These are phyloP conservation scores for Drosophila malerkotliana DNA, from an alignment of 1,140 invertebrate species.

Conservation along the genomic window DNA sequence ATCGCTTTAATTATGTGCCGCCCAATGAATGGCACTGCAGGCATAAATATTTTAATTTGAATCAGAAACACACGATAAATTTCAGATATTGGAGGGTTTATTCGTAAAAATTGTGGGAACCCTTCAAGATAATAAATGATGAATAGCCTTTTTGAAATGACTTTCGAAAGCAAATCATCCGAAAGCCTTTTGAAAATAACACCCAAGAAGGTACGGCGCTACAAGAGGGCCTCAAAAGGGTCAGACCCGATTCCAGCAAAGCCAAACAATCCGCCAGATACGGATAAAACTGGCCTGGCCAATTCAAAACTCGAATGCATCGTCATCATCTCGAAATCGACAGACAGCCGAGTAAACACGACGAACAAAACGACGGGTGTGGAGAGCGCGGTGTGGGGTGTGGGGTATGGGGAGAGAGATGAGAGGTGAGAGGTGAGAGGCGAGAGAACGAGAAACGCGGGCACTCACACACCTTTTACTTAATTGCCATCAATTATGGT, in stretches of 20 bases:
- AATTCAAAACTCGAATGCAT: slow-evolving; percentile 53
- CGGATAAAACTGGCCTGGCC: slow-evolving; percentile 37
- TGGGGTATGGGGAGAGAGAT: not conserved
- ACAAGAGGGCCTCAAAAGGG: slow-evolving; percentile 30
- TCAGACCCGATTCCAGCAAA: slow-evolving; percentile 27
- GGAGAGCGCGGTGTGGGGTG: slow-evolving; percentile 1
- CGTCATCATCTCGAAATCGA: slow-evolving; percentile 41
- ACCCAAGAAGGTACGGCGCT: not conserved
- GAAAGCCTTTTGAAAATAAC: not conserved
- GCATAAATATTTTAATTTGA: too few relatives aligned
- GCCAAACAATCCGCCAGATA: slow-evolving; percentile 32
- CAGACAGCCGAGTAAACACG: slow-evolving; percentile 32
- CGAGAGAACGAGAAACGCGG: slow-evolving; percentile 17
- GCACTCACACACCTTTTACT: slow-evolving; percentile 79
- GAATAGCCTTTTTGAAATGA: not conserved
- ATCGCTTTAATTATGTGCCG: slow-evolving; percentile 67
- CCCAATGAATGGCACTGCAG: slow-evolving; percentile 13
- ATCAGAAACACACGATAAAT: not conserved
- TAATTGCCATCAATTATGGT: slow-evolving; percentile 83
- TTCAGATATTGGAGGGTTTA: too few relatives aligned
- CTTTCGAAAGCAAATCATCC: not conserved
- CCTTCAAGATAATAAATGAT: too few relatives aligned
- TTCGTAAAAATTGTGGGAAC: too few relatives aligned
- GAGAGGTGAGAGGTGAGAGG: not conserved
- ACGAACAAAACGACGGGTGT: slow-evolving; percentile 1